phyloP scores from a whole-genome alignment of 2,113 vertebrate species.

The Oryzias woworae region DNA sequence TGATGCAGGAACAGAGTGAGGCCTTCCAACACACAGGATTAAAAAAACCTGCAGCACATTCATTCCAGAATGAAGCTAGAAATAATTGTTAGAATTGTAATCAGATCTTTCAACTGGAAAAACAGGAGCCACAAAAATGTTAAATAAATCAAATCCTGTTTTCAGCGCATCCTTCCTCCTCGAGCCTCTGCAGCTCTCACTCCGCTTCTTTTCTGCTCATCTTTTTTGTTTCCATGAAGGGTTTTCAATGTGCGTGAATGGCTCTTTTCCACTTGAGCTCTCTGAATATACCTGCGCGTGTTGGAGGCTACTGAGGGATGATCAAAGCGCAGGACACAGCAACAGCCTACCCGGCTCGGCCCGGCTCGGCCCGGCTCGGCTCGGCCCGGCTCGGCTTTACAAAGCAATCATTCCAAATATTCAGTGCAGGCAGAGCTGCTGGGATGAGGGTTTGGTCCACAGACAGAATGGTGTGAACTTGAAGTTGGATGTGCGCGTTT shows the following conservation, averaged over 20 bases:
- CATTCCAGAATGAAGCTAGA: slow-evolving; percentile 7
- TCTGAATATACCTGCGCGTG: slow-evolving; percentile 27
- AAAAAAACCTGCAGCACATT: slow-evolving; percentile 1
- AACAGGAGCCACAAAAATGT: slow-evolving; percentile 1
- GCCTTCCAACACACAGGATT: slow-evolving; percentile 41
- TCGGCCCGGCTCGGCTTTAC: slow-evolving; percentile 7
- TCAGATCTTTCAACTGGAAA: background rate
- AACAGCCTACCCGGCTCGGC: slow-evolving; percentile 52
- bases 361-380: slow-evolving; percentile 14
- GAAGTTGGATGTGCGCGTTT: slow-evolving; percentile 52
- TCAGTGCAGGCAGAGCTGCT: slow-evolving; percentile 1
- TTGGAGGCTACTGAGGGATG: background rate
- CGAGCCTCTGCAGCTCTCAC: slow-evolving; percentile 47
- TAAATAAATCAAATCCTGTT: slow-evolving; percentile 7
- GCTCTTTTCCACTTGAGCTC: background rate
- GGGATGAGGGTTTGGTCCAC: background rate
- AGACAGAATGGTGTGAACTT: slow-evolving; percentile 40
- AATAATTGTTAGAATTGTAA: slow-evolving; percentile 17
- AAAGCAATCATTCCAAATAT: slow-evolving; percentile 6
- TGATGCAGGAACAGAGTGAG: slow-evolving; percentile 43
- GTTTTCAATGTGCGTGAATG: slow-evolving; percentile 14
- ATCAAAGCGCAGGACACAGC: slow-evolving; percentile 46
- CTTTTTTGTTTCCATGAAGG: slow-evolving; percentile 12
- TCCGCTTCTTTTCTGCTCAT: background rate
- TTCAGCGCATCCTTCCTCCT: slow-evolving; percentile 13